A percentile compares a stretch with the other conserved stretches of the same genome.
Evolutionary conservation across 2,113 vertebrate genomes (phyloP).

Genomic region (Pterocles orientalis): DNA sequence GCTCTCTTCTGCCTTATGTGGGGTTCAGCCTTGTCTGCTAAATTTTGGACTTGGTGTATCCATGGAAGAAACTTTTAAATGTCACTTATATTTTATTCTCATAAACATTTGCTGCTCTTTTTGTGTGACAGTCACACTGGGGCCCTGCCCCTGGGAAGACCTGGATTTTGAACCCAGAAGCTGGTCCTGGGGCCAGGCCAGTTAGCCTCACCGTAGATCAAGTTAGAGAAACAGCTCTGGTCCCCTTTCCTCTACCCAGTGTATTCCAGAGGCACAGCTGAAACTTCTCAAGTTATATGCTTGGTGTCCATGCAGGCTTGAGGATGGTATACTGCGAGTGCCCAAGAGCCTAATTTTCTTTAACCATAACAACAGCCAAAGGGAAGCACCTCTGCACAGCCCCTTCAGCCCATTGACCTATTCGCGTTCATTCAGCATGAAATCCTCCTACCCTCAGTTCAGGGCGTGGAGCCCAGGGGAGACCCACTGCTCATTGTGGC

Average conservation of each 20-base stretch:
- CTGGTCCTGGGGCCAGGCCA: not conserved
- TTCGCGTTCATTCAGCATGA: not conserved
- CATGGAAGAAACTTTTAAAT: not conserved
- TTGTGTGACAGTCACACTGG: not conserved
- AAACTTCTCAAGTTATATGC: not conserved
- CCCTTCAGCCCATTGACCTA: not conserved
- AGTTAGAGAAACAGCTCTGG: not conserved
- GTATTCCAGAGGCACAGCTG: not conserved
- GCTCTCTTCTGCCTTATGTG: not conserved
- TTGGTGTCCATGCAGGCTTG: not conserved
- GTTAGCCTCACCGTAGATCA: not conserved
- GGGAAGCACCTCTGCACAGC: not conserved
- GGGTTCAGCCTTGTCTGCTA: not conserved
- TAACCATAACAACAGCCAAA: not conserved
- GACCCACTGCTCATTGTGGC: fast-evolving
- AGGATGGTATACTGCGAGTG: not conserved
- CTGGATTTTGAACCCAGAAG: not conserved
- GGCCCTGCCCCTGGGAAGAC: not conserved
- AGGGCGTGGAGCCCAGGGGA: not conserved
- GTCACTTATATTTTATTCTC: not conserved
- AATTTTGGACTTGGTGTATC: not conserved
- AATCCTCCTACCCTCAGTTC: not conserved
- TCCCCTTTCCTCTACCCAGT: not conserved
- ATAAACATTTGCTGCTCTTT: not conserved
- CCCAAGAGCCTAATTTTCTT: not conserved